Conservation (phyloP, 1,140 invertebrate species). For the Tetramorium simillimum region DNA sequence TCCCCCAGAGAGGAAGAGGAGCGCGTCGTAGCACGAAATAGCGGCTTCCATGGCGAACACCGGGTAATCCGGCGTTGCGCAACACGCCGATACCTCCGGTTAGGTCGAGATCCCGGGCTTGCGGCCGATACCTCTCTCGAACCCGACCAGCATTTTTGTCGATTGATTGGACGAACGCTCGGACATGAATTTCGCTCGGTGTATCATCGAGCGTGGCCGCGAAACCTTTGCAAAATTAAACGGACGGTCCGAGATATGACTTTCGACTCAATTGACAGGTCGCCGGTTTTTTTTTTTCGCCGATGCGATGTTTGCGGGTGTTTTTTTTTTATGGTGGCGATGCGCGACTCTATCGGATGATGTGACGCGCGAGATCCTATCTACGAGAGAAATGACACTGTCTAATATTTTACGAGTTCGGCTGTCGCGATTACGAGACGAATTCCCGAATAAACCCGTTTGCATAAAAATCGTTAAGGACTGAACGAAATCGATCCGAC, state of each 20-base stretch:
- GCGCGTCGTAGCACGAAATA: background rate
- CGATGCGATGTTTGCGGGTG: background rate
- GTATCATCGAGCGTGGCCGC: slow-evolving; percentile 4
- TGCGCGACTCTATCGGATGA: background rate
- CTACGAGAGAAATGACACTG: background rate
- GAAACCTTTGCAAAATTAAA: slow-evolving; percentile 34
- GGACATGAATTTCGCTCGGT: background rate
- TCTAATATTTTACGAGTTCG: background rate
- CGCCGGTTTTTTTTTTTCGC: slow-evolving; percentile 22
- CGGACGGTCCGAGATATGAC: background rate
- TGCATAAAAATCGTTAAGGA: background rate
- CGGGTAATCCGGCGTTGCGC: slow-evolving; percentile 18
- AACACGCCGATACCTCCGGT: background rate
- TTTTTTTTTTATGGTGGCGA: background rate
- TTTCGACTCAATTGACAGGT: slow-evolving; percentile 7
- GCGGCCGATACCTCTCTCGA: too few species aligned
- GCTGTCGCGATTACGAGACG: background rate
- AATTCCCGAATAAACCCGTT: too few species aligned
- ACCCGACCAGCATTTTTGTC: background rate
- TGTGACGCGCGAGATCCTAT: background rate
- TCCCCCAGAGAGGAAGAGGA: too few species aligned
- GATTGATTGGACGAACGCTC: background rate
- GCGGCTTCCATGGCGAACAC: background rate
- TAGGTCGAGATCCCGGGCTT: background rate
- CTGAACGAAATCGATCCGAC: background rate